These are phyloP conservation scores for Griposia aprilina DNA, from an alignment of 2,888 invertebrate species.

Conservation along the genomic window DNA sequence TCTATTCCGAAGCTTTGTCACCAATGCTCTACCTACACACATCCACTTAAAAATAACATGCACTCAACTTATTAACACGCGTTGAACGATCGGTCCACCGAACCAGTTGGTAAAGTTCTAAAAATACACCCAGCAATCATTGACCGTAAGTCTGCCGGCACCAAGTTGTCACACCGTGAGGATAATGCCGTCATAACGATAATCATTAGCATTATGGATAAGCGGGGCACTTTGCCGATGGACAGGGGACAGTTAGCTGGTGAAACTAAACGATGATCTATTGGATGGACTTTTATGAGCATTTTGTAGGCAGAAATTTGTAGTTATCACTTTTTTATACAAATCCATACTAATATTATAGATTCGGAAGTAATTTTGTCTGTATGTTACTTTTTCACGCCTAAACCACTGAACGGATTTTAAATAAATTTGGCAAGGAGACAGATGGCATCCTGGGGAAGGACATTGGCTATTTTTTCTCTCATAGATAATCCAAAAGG, in stretches of 20 bases:
- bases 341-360: not conserved
- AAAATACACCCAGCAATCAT: slow-evolving; percentile 57
- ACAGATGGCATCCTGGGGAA: too few species aligned
- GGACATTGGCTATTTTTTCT: too few species aligned
- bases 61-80: slow-evolving; percentile 39
- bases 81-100: slow-evolving; percentile 22
- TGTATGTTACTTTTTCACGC: too few species aligned
- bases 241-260: slow-evolving; percentile 15
- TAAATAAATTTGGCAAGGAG: too few species aligned
- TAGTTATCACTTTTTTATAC: not conserved
- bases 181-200: slow-evolving; percentile 64
- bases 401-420: too few species aligned
- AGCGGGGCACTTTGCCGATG: slow-evolving; percentile 29
- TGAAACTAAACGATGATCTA: slow-evolving; percentile 31
- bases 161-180: slow-evolving; percentile 45
- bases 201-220: slow-evolving; percentile 57
- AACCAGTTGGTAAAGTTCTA: slow-evolving; percentile 40
- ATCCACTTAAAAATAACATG: slow-evolving; percentile 33
- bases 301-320: not conserved
- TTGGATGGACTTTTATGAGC: not conserved
- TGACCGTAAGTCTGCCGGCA: slow-evolving; percentile 26
- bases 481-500: too few species aligned
- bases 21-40: not conserved
- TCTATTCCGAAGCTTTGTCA: not conserved
- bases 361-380: too few species aligned